A percentile compares a stretch with the other conserved stretches of the same genome.
phyloP scores from a whole-genome alignment of 2,888 invertebrate species.

The Spilosoma lubricipeda region DNA sequence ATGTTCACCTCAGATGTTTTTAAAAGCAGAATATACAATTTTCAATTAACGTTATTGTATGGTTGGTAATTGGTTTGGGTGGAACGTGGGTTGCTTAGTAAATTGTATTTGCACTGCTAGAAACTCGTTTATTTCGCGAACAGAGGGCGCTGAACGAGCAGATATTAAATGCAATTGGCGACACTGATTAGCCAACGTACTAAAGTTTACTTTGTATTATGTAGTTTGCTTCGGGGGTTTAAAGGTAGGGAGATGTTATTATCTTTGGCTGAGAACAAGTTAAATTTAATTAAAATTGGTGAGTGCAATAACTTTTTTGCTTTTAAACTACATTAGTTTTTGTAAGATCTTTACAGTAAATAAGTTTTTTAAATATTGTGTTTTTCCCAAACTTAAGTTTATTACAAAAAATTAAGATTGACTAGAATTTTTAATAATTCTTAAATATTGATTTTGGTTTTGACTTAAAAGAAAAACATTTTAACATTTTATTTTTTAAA shows the following conservation, averaged over 20 bases:
- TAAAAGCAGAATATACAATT: constrained; percentile 15
- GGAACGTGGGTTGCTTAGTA: constrained; percentile 6
- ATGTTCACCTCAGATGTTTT: constrained; percentile 3
- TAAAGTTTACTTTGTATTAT: constrained; percentile 2
- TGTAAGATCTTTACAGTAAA: neutral
- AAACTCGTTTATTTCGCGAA: constrained; percentile 3
- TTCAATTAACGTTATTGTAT: constrained; percentile 22
- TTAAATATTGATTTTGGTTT: too few species aligned
- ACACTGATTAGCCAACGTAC: constrained; percentile 10
- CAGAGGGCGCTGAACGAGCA: constrained; percentile 8
- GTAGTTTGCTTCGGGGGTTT: neutral
- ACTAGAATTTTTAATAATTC: too few species aligned
- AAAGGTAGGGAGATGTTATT: neutral
- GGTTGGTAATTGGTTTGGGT: constrained; percentile 18
- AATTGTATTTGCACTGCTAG: constrained; percentile 18
- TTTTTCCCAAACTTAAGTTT: too few species aligned
- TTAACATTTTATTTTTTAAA: too few species aligned
- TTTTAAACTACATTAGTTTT: neutral
- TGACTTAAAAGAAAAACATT: neutral
- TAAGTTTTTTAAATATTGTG: neutral
- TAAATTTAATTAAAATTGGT: neutral
- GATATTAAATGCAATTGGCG: constrained; percentile 28
- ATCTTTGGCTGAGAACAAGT: neutral
- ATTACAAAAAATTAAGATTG: too few species aligned
- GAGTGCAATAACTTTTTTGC: neutral